These are phyloP conservation scores for Tragelaphus eurycerus DNA, from an alignment of 2,797 vertebrate species.

Conservation along the genomic window DNA sequence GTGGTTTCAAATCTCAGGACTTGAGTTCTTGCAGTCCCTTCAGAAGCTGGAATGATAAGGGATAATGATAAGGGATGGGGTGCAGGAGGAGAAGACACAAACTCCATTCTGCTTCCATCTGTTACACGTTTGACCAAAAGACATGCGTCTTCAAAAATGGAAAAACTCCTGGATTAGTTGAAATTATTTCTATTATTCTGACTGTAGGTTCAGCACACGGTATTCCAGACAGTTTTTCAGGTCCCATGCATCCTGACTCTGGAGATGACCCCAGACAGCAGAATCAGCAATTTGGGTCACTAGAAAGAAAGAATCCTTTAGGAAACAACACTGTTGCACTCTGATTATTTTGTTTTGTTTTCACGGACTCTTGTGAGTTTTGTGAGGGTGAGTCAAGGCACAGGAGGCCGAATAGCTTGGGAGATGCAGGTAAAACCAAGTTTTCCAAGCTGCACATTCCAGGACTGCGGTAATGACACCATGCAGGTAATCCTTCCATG, in stretches of 20 bases:
- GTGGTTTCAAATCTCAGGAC: neutral
- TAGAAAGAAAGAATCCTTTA: neutral
- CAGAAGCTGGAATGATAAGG: neutral
- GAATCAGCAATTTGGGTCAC: neutral
- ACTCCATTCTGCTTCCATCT: neutral
- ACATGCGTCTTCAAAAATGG: neutral
- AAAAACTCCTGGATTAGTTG: neutral
- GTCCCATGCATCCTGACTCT: neutral
- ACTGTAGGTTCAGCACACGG: neutral
- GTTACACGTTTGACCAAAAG: neutral
- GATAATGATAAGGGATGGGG: accelerated
- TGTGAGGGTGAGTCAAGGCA: neutral
- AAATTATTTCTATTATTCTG: neutral
- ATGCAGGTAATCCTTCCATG: neutral
- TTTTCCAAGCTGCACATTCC: neutral
- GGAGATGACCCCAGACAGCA: neutral
- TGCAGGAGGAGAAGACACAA: neutral
- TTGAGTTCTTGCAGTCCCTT: neutral
- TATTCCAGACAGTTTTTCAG: neutral
- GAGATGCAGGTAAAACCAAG: neutral
- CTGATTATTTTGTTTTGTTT: neutral
- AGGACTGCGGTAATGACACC: accelerated
- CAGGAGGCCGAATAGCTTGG: neutral
- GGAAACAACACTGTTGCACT: neutral
- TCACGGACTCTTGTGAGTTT: neutral